phyloP scores from a whole-genome alignment of 2,888 invertebrate species.

The Piscicola geometra region DNA sequence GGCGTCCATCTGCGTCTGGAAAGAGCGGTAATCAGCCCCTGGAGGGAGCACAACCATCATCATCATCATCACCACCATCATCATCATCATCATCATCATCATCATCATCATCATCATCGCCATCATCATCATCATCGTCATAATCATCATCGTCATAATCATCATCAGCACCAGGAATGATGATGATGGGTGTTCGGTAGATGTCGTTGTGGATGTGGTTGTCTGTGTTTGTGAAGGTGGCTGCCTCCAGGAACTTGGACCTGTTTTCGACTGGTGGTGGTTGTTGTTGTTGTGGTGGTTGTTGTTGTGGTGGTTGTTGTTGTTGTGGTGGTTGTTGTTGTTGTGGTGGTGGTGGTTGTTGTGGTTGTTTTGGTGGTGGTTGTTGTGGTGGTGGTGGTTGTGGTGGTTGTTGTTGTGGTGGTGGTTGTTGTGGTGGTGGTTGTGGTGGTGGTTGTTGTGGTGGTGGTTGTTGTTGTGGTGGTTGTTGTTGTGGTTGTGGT shows the following conservation, averaged over 20 bases:
- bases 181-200: background rate
- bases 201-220: slow-evolving; percentile 2
- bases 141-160: slow-evolving; percentile 26
- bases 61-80: slow-evolving; percentile 25
- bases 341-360: too few relatives aligned
- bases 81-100: slow-evolving; percentile 26
- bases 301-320: too few relatives aligned
- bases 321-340: too few relatives aligned
- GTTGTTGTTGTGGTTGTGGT: too few relatives aligned
- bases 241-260: background rate
- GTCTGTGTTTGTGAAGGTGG: background rate
- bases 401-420: too few relatives aligned
- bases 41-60: background rate
- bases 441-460: too few relatives aligned
- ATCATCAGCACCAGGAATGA: slow-evolving; percentile 2
- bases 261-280: background rate
- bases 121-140: slow-evolving; percentile 24
- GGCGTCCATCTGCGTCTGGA: slow-evolving; percentile 56
- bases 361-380: too few relatives aligned
- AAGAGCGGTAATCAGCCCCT: slow-evolving; percentile 34
- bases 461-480: too few relatives aligned
- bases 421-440: too few relatives aligned
- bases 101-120: slow-evolving; percentile 25
- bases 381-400: too few relatives aligned
- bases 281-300: background rate